A percentile compares a stretch with the other conserved stretches of the same genome.
phyloP scores from a whole-genome alignment of 2,888 invertebrate genomes.

The Dendrolimus pini region DNA sequence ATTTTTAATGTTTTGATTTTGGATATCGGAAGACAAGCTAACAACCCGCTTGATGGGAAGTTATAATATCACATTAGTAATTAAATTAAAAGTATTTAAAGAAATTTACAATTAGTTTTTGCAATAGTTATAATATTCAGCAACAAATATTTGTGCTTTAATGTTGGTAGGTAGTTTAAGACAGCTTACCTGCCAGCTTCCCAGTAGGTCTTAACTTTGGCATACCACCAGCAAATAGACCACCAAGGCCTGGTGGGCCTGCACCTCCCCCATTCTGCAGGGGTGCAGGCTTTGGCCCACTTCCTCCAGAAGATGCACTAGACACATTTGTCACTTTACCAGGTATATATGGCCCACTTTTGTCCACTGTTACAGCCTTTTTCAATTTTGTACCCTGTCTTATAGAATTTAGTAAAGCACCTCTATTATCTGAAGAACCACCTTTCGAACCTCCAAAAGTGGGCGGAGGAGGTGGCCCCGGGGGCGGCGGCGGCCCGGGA shows the following conservation, averaged over 20 bases:
- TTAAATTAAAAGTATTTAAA: too few relatives aligned
- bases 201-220: conserved; percentile 87
- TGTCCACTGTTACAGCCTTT: conserved; percentile 92
- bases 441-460: conserved; percentile 60
- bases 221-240: conserved; percentile 89
- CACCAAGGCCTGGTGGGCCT: conserved; percentile 75
- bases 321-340: conserved; percentile 74
- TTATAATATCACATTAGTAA: too few relatives aligned
- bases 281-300: conserved; percentile 43
- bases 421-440: conserved; percentile 77
- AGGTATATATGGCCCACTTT: conserved; percentile 87
- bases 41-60: too few relatives aligned
- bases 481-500: conserved; percentile 81
- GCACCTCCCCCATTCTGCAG: conserved; percentile 58
- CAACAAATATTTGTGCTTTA: not conserved
- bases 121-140: too few relatives aligned
- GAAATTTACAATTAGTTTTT: too few relatives aligned
- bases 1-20: too few relatives aligned
- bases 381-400: conserved; percentile 88
- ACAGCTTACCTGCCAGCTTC: conserved; percentile 54
- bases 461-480: conserved; percentile 76
- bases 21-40: too few relatives aligned
- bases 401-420: conserved; percentile 87
- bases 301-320: conserved; percentile 41
- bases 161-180: not conserved